Evolutionary conservation across 2,113 vertebrate genomes (phyloP).

Genomic region (Aleadryas rufinucha): DNA sequence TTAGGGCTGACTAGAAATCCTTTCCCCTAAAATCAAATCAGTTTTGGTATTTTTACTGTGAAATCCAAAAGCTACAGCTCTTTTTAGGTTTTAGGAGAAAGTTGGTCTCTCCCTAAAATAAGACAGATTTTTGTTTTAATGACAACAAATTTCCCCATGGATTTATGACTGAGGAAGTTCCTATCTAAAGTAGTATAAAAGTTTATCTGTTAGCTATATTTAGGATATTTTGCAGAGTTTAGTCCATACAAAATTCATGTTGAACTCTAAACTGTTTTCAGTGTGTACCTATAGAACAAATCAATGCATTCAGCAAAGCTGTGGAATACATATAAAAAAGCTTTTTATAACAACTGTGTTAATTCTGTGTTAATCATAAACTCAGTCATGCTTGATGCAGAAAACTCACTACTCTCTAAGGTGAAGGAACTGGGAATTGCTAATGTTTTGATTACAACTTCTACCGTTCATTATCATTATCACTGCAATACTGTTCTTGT

Average conservation of each 20-base stretch:
- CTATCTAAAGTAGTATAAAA: not conserved
- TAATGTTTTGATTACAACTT: not conserved
- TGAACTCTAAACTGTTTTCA: not conserved
- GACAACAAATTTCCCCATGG: not conserved
- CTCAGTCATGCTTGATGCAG: not conserved
- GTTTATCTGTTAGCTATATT: not conserved
- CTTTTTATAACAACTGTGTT: not conserved
- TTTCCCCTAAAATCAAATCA: not conserved
- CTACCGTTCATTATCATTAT: not conserved
- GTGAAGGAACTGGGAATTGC: not conserved
- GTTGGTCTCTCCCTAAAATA: not conserved
- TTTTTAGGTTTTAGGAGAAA: not conserved
- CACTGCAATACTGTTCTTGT: not conserved
- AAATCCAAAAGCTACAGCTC: not conserved
- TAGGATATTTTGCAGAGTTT: not conserved
- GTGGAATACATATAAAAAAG: not conserved
- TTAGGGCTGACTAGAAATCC: not conserved
- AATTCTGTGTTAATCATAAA: not conserved
- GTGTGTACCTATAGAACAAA: not conserved
- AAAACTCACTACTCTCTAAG: not conserved
- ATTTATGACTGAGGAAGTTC: not conserved
- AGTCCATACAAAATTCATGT: not conserved
- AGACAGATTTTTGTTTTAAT: not conserved
- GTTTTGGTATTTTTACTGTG: not conserved
- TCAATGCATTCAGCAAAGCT: not conserved